phyloP scores from a whole-genome alignment of 2,888 invertebrate genomes.

The Notodonta dromedarius region DNA sequence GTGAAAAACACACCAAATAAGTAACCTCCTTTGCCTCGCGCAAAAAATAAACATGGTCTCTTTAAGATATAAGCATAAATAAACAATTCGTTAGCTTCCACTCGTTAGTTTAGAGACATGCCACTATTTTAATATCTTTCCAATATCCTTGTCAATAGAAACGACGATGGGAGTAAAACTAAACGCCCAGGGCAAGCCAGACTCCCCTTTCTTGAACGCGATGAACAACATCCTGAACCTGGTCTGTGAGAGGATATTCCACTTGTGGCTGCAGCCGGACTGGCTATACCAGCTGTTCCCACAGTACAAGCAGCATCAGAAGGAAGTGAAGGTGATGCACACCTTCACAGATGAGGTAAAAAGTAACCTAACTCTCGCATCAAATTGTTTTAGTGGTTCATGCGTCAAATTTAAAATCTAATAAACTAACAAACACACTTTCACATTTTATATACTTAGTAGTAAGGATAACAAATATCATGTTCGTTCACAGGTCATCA shows the following conservation, averaged over 20 bases:
- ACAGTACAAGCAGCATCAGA: slow-evolving; percentile 53
- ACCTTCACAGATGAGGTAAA: neutral
- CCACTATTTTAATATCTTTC: too few relatives aligned
- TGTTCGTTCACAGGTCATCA: slow-evolving; percentile 52
- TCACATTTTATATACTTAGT: too few relatives aligned
- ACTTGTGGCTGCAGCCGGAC: slow-evolving; percentile 70
- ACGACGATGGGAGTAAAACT: slow-evolving; percentile 25
- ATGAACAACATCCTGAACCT: slow-evolving; percentile 54
- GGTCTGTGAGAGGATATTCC: slow-evolving; percentile 63
- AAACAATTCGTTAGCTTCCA: too few relatives aligned
- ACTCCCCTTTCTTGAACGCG: slow-evolving; percentile 55
- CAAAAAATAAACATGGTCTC: too few relatives aligned
- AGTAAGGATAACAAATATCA: neutral
- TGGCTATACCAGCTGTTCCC: slow-evolving; percentile 81
- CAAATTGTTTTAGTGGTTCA: too few relatives aligned
- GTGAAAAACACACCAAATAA: too few relatives aligned
- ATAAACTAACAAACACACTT: too few relatives aligned
- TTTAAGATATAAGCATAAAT: too few relatives aligned
- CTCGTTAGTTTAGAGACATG: too few relatives aligned
- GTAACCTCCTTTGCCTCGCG: too few relatives aligned
- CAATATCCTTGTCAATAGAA: neutral
- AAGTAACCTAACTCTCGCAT: too few relatives aligned
- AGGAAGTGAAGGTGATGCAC: neutral
- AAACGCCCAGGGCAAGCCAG: slow-evolving; percentile 57
- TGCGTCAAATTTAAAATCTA: too few relatives aligned